Percentiles rank a stretch among this genome's conserved stretches.
phyloP scores from a whole-genome alignment of 2,888 invertebrate genomes.

The Drosophila tanythrix region DNA sequence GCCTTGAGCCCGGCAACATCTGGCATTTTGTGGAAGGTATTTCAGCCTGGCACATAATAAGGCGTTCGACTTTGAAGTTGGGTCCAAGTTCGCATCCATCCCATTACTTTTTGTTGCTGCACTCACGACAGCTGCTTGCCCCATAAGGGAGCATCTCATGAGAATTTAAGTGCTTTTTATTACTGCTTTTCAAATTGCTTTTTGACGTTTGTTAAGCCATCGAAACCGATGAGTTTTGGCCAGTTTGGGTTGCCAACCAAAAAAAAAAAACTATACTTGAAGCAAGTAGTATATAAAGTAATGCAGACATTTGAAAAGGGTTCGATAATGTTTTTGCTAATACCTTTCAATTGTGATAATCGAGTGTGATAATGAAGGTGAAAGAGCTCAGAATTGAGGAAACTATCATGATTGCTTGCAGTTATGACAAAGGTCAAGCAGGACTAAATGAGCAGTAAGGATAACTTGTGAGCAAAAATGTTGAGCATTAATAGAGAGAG shows the following conservation, averaged over 20 bases:
- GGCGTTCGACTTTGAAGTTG: neutral
- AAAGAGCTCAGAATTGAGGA: neutral
- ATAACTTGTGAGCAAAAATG: neutral
- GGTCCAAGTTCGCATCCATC: slow-evolving; percentile 10
- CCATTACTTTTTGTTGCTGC: slow-evolving; percentile 21
- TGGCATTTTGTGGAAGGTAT: neutral
- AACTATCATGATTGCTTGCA: neutral
- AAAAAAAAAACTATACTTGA: neutral
- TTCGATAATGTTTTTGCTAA: slow-evolving; percentile 5
- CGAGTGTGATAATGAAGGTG: neutral
- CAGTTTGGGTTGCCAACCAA: neutral
- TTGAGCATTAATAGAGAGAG: neutral
- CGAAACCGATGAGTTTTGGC: neutral
- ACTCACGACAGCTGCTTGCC: slow-evolving; percentile 29
- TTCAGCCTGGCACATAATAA: neutral
- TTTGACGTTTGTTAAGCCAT: slow-evolving; percentile 14
- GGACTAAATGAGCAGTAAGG: neutral
- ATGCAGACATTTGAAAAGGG: slow-evolving; percentile 5
- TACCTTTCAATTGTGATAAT: slow-evolving; percentile 2
- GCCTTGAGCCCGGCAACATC: slow-evolving; percentile 21
- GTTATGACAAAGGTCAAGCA: neutral
- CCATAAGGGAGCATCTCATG: slow-evolving; percentile 20
- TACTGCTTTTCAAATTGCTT: slow-evolving; percentile 39
- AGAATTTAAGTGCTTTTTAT: slow-evolving; percentile 25
- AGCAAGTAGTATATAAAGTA: neutral